These are phyloP conservation scores for Eunapius fragilis DNA, from an alignment of 37 sponge, comb jelly and placozoan genomes.

Conservation along the genomic window DNA sequence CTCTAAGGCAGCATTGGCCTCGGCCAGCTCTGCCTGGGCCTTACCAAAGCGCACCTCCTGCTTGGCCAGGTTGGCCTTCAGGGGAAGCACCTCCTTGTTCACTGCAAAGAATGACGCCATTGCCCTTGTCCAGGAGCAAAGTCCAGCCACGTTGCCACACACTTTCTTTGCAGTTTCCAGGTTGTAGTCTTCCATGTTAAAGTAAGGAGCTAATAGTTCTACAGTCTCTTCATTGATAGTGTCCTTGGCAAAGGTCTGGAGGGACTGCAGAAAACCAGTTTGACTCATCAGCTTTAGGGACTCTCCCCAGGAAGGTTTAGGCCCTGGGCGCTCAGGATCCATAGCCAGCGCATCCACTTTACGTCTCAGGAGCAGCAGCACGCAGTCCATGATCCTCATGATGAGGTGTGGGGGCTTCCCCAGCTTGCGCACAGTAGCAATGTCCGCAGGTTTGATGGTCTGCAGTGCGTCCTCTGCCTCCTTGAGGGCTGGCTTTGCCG, in stretches of 20 bases:
- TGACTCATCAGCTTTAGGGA: slow-evolving; percentile 97
- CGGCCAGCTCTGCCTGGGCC: slow-evolving; percentile 77
- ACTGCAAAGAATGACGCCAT: slow-evolving; percentile 93
- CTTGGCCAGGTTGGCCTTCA: slow-evolving; percentile 96
- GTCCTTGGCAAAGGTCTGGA: slow-evolving; percentile 96
- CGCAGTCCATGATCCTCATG: slow-evolving; percentile 99
- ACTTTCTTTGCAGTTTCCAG: slow-evolving; percentile 92
- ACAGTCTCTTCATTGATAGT: slow-evolving; percentile 98
- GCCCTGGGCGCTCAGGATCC: slow-evolving; percentile 90
- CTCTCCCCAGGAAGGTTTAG: slow-evolving; percentile 92
- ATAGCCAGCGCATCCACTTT: slow-evolving; percentile 37
- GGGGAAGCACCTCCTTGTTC: slow-evolving; percentile 98
- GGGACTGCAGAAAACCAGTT: slow-evolving; percentile 80
- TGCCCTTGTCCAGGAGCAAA: slow-evolving; percentile 98
- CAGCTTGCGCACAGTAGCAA: slow-evolving; percentile 96
- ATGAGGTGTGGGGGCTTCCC: slow-evolving; percentile 99
- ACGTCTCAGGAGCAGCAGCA: slow-evolving; percentile 90
- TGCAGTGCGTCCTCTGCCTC: slow-evolving; percentile 97
- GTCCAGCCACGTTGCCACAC: slow-evolving; percentile 99
- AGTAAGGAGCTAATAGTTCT: slow-evolving; percentile 95
- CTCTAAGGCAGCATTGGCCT: slow-evolving; percentile 92
- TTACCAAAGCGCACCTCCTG: slow-evolving; percentile 74
- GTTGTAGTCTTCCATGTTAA: slow-evolving; percentile 94
- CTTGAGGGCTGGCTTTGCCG: slow-evolving; percentile 93
- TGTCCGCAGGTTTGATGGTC: slow-evolving; percentile 97